Evolutionary conservation across 2,113 vertebrate species (phyloP), one percentile per base, ranked within the genome.

Genomic region (Mellivora capensis): DNA sequence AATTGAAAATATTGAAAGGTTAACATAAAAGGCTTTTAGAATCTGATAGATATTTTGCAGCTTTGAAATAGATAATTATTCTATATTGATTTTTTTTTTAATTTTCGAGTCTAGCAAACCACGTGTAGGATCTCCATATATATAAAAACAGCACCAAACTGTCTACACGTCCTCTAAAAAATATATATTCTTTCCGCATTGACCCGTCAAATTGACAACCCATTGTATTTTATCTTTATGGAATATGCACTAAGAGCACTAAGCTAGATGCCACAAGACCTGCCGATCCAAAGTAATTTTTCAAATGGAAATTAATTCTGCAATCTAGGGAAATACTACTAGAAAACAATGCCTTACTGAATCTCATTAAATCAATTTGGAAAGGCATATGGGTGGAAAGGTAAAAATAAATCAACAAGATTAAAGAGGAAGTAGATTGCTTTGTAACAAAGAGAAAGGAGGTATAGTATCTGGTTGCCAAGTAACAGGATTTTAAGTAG

Each of bases 251-350:
- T 93, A 90, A 95, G 47, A 91, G 81, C 91, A 89, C n/a, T 59
- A 85, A 64, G 42, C 29, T 86, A 49, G 61, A 69, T 80, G 54
- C 79, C 77, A 37, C 79, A 64, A 80, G 84, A 74, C 54, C 90
- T 88, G 71, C 37, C 96, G 31, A 93, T 69, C 39, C 81, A 71
- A 96, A 92, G 86, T 83, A 96, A 97, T 97, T 96, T 98, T 98
- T 98, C 87, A 98, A 97, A 94, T 98, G 97, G 96, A 98, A 98
- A 98, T 97, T 96, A 98, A 97, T 98, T 97, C 97, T 97, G 90
- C 93, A 96, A 87, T 98, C 97, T 93, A 97, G 96, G 95, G 92
- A 98, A 98, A 98, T 96, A 97, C 97, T 97, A 96, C 92, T 90
- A 97, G 87, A 95, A 97, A 96, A 97, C 94, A 97, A 97, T 96